Base-by-base conservation (phyloP, 2,113 vertebrate genomes). In the Petrocephalus microphthalmus region DNA sequence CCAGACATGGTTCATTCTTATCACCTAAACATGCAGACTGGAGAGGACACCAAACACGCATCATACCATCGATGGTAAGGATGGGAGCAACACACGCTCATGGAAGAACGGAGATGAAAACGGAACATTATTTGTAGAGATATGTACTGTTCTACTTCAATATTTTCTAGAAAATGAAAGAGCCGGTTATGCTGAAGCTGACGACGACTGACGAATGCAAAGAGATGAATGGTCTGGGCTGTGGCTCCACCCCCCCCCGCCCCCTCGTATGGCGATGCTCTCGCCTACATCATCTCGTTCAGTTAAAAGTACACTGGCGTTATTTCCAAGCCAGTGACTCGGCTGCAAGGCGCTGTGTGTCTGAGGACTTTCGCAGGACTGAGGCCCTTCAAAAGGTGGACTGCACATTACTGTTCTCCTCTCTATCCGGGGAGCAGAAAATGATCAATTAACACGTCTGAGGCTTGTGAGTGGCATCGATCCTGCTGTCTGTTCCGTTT, bases 401-500 rank as follows among this genome's bases (percentile, higher is more conserved):
- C 2, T 4, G 7, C 47, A 52, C 82, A 84, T 51, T 5, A 52
- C 45, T 47, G 51, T 29, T 51, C 47, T 78, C 2, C 17, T 78
- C 71, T 78, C 71, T 78, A 25, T 49, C n/a, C 20, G 52, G 82
- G 49, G 49, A 84, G 49, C 82, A 51, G n/a, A 84, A 84, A 84
- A 84, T 29, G 49, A 84, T 51, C 45, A 47, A 49, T 45, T 47
- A 84, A 51, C 45, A 84, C 19, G 7, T 51, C 45, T 49, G 22
- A 45, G 52, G 45, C 49, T 51, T 29, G n/a, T 84, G 47, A 51
- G n/a, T 3, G 7, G 45, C 47, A 84, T 84, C 42, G 78, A 47
- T 82, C 33, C 11, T 52, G 82, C 82, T 52, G 19, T n/a, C 82
- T 51, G 45, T 52, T 84, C 25, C 11, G 49, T 84, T 52, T 51